phyloP scores from a whole-genome alignment of 2,797 vertebrate species.

The Nasua narica region DNA sequence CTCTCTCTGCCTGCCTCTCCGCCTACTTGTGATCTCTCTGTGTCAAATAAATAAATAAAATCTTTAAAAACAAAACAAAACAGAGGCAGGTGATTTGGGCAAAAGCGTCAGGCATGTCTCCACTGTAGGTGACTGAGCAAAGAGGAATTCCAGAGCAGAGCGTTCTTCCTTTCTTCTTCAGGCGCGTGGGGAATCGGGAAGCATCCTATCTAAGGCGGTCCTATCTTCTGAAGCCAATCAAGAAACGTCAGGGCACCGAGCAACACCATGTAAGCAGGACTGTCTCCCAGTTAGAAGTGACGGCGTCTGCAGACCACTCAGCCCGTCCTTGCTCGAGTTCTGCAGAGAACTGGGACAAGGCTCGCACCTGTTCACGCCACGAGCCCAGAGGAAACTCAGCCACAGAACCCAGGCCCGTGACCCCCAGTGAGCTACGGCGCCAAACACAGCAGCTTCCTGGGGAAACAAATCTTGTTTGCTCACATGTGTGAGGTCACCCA shows the following conservation, averaged over 20 bases:
- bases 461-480: neutral
- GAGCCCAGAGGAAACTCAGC: neutral
- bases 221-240: neutral
- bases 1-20: too few relatives aligned
- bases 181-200: neutral
- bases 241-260: neutral
- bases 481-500: neutral
- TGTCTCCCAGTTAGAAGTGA: neutral
- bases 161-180: neutral
- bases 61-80: too few relatives aligned
- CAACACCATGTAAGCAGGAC: neutral
- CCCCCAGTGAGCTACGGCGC: neutral
- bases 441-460: neutral
- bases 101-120: neutral
- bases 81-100: accelerated
- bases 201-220: neutral
- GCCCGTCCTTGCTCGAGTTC: neutral
- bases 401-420: neutral
- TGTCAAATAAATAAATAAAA: too few relatives aligned
- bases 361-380: neutral
- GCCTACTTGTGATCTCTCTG: too few relatives aligned
- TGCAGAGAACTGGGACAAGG: neutral
- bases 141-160: neutral
- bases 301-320: neutral
- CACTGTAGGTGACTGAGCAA: neutral